Evolutionary conservation across 2,113 vertebrate species (phyloP).

Genomic region (Hyla sarda): DNA sequence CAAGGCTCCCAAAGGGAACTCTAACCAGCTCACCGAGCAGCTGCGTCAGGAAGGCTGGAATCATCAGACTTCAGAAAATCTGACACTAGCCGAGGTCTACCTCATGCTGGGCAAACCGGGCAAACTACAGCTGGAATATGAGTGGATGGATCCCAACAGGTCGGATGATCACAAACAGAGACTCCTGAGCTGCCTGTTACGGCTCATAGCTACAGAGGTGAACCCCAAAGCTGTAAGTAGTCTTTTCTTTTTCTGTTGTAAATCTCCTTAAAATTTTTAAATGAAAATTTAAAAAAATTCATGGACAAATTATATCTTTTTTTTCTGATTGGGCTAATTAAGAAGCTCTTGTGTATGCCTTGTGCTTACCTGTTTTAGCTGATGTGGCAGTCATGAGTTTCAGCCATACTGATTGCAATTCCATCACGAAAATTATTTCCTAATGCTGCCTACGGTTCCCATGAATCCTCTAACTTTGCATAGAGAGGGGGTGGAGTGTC

Average conservation of each 20-base stretch:
- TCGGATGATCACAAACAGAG: slow-evolving; percentile 77
- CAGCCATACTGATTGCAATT: too few species aligned
- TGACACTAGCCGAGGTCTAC: slow-evolving; percentile 97
- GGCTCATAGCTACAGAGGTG: slow-evolving; percentile 90
- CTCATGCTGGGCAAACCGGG: slow-evolving; percentile 97
- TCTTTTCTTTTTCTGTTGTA: neutral
- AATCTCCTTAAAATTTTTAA: too few species aligned
- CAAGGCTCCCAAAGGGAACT: slow-evolving; percentile 72
- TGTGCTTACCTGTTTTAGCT: too few species aligned
- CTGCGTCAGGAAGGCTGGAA: slow-evolving; percentile 93
- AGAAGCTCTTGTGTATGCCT: too few species aligned
- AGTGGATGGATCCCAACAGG: slow-evolving; percentile 84
- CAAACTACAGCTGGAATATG: slow-evolving; percentile 95
- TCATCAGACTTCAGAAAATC: slow-evolving; percentile 84
- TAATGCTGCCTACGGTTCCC: too few species aligned
- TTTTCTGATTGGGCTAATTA: too few species aligned
- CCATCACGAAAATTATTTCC: too few species aligned
- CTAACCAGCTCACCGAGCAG: slow-evolving; percentile 79
- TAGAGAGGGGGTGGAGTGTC: too few species aligned
- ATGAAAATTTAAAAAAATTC: too few species aligned
- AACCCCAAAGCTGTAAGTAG: slow-evolving; percentile 91
- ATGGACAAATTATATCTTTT: too few species aligned
- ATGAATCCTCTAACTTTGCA: too few species aligned
- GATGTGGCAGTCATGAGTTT: too few species aligned
- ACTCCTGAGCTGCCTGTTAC: slow-evolving; percentile 88